Conservation (phyloP, 2,797 vertebrate species). For the Tapirus indicus region DNA sequence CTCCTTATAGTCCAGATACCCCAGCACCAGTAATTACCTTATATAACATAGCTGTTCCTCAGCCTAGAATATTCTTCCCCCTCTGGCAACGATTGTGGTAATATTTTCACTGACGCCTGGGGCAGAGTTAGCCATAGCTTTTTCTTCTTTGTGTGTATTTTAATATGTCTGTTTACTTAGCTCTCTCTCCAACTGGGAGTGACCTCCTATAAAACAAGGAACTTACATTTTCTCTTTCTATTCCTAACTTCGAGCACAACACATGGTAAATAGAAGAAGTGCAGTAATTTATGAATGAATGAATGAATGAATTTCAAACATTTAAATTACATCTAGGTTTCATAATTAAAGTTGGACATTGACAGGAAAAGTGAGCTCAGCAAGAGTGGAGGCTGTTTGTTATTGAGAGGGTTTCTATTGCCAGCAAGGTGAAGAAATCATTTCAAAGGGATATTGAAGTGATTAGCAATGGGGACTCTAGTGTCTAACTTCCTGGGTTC, state of each 20-base stretch:
- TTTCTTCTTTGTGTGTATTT: background rate
- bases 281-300: background rate
- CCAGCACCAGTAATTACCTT: background rate
- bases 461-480: background rate
- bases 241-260: background rate
- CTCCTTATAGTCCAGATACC: background rate
- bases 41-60: background rate
- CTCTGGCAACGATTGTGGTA: background rate
- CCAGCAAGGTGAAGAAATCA: background rate
- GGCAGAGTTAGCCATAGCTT: background rate
- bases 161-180: background rate
- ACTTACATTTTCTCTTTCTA: background rate
- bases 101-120: background rate
- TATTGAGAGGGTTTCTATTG: background rate
- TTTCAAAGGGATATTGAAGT: background rate
- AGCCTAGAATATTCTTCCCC: background rate
- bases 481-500: background rate
- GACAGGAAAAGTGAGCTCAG: background rate
- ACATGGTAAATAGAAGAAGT: background rate
- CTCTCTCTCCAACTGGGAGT: background rate
- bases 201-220: background rate
- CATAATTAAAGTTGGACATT: background rate
- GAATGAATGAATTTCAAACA: background rate
- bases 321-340: background rate
- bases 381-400: background rate